A percentile compares a stretch with the other conserved stretches of the same genome.
phyloP scores from a whole-genome alignment of 2,888 invertebrate species.

The Platycheirus rosarum region DNA sequence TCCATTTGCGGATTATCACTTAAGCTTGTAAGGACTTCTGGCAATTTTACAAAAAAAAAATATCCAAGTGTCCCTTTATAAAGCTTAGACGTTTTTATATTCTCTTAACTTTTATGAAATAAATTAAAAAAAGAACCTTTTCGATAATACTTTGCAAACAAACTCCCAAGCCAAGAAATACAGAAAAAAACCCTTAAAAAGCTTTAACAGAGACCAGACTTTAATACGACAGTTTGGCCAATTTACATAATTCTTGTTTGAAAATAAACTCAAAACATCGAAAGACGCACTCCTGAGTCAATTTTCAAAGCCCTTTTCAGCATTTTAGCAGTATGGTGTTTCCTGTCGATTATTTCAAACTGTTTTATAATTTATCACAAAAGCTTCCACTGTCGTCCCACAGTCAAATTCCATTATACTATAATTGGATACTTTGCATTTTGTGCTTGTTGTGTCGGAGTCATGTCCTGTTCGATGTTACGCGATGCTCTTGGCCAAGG shows the following conservation, averaged over 20 bases:
- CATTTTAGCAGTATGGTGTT: neutral
- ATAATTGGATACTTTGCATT: constrained; percentile 18
- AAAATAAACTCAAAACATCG: neutral
- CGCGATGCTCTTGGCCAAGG: neutral
- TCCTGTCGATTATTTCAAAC: constrained; percentile 26
- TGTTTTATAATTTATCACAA: constrained; percentile 24
- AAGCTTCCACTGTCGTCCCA: neutral
- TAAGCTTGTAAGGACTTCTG: constrained; percentile 6
- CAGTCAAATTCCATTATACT: constrained; percentile 14
- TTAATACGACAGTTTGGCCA: neutral
- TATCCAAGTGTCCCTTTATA: too few relatives aligned
- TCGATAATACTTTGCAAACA: neutral
- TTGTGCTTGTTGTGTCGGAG: neutral
- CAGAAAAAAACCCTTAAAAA: neutral
- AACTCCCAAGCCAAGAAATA: neutral
- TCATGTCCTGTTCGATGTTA: neutral
- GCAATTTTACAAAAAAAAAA: neutral
- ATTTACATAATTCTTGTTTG: constrained; percentile 24
- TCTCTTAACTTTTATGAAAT: too few relatives aligned
- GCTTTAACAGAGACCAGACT: neutral
- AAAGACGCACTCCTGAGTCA: neutral
- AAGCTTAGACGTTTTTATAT: too few relatives aligned
- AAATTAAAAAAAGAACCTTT: constrained; percentile 15
- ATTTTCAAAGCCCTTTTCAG: neutral
- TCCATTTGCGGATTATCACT: constrained; percentile 23